phyloP scores from a whole-genome alignment of 1,140 invertebrate species.

The Apis laboriosa region DNA sequence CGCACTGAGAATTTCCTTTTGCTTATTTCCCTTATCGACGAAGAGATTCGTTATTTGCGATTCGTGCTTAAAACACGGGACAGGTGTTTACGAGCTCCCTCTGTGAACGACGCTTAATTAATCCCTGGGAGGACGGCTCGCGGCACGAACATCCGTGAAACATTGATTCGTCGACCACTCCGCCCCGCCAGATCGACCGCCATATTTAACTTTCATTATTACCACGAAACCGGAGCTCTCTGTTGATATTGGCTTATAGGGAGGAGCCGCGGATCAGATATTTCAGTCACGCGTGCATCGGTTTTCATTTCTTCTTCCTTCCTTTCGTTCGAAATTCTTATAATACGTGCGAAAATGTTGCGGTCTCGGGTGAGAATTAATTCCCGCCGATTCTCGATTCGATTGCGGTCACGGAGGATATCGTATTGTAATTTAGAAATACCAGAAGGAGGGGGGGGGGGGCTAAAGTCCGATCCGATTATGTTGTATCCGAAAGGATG shows the following conservation, averaged over 20 bases:
- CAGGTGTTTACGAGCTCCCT: conserved; percentile 52
- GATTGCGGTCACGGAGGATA: too few species aligned
- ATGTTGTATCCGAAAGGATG: too few species aligned
- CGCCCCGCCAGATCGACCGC: conserved; percentile 38
- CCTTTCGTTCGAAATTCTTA: not conserved
- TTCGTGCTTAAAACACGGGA: conserved; percentile 47
- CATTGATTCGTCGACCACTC: conserved; percentile 47
- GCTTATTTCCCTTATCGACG: not conserved
- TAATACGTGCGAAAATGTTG: not conserved
- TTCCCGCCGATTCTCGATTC: too few species aligned
- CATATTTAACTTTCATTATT: conserved; percentile 79
- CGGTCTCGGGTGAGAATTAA: not conserved
- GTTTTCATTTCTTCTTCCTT: conserved; percentile 17
- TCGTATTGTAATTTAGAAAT: too few species aligned
- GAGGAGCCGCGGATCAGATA: conserved; percentile 70
- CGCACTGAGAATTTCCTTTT: too few species aligned
- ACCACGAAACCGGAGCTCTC: conserved; percentile 65
- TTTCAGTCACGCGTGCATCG: conserved; percentile 67
- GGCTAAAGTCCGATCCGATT: too few species aligned
- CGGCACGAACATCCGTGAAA: conserved; percentile 65
- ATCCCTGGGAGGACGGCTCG: conserved; percentile 58
- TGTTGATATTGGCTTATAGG: conserved; percentile 71
- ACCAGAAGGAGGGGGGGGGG: too few species aligned
- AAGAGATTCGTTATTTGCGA: conserved; percentile 19
- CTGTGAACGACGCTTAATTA: conserved; percentile 66